A percentile compares a stretch with the other conserved stretches of the same genome.
These are phyloP conservation scores for Drosophila aff. DNA, from an alignment of 1,140 invertebrate genomes.

Conservation along the genomic window DNA sequence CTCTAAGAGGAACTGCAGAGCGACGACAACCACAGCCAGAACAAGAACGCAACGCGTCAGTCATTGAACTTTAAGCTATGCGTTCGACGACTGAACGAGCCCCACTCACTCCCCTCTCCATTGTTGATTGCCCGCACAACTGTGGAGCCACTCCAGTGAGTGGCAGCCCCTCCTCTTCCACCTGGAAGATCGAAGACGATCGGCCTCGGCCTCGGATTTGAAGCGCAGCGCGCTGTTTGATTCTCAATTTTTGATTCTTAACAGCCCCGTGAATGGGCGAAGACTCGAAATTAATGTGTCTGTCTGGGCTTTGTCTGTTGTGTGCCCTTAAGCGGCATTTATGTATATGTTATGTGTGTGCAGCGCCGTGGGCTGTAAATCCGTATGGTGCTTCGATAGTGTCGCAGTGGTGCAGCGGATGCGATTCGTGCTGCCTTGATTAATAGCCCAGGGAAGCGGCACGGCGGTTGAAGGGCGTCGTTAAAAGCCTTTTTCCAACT, in stretches of 20 bases:
- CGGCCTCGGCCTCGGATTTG: slow-evolving; percentile 39
- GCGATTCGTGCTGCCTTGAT: slow-evolving; percentile 52
- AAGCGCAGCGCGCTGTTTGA: slow-evolving; percentile 48
- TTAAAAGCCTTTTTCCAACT: slow-evolving; percentile 36
- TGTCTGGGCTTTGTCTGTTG: slow-evolving; percentile 49
- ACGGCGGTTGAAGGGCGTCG: slow-evolving; percentile 32
- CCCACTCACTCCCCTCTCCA: slow-evolving; percentile 27
- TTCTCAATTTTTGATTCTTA: slow-evolving; percentile 59
- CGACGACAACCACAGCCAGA: slow-evolving; percentile 33
- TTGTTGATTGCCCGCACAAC: slow-evolving; percentile 30
- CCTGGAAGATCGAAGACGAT: slow-evolving; percentile 41
- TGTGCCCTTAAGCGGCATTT: slow-evolving; percentile 43
- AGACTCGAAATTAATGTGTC: slow-evolving; percentile 72
- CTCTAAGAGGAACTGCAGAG: slow-evolving; percentile 11
- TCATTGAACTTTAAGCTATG: slow-evolving; percentile 84
- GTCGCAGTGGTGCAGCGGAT: slow-evolving; percentile 49
- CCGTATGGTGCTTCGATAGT: slow-evolving; percentile 29
- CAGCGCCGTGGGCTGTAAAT: slow-evolving; percentile 24
- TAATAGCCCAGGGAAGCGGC: slow-evolving; percentile 47
- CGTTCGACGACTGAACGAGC: slow-evolving; percentile 35
- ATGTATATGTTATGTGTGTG: slow-evolving; percentile 8
- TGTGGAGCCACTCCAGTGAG: slow-evolving; percentile 14
- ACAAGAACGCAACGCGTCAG: slow-evolving; percentile 69
- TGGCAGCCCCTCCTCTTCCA: background rate
- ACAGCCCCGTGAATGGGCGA: slow-evolving; percentile 28